Percentiles rank a stretch among this genome's conserved stretches.
Conservation (phyloP, 2,888 invertebrate species). For the Pharmacophagus antenor region DNA sequence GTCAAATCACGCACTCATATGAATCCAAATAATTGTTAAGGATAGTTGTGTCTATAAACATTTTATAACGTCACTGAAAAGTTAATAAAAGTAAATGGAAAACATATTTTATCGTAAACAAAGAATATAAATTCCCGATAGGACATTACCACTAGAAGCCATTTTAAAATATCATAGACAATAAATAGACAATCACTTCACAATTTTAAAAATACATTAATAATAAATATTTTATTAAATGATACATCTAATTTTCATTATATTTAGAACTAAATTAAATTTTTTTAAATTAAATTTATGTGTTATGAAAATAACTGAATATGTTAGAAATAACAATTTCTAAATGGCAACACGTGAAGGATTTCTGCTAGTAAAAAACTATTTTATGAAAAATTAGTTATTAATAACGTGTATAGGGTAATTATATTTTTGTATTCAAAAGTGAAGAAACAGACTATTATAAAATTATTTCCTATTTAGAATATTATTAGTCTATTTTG, state of each 20-base stretch:
- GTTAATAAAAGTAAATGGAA: conserved; percentile 59
- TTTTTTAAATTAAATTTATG: too few species aligned
- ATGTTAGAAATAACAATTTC: too few species aligned
- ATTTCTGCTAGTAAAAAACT: too few species aligned
- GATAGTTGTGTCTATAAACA: conserved; percentile 69
- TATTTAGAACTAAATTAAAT: too few species aligned
- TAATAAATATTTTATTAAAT: neutral
- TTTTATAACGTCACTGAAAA: conserved; percentile 72
- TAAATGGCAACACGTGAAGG: too few species aligned
- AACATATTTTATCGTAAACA: conserved; percentile 74
- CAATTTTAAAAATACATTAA: neutral
- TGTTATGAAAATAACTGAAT: too few species aligned
- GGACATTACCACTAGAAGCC: conserved; percentile 74
- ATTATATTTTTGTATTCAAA: too few species aligned
- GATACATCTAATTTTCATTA: neutral
- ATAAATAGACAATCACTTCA: conserved; percentile 23
- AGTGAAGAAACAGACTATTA: too few species aligned
- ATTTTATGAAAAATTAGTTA: too few species aligned
- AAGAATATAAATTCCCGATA: conserved; percentile 74
- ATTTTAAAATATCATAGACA: conserved; percentile 76
- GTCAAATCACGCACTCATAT: conserved; percentile 76
- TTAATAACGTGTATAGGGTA: too few species aligned
- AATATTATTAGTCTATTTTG: too few species aligned
- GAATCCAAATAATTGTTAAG: conserved; percentile 64
- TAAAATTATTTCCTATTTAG: too few species aligned